Base-by-base conservation (phyloP, 2,888 invertebrate genomes). In the Xestia sexstrigata region DNA sequence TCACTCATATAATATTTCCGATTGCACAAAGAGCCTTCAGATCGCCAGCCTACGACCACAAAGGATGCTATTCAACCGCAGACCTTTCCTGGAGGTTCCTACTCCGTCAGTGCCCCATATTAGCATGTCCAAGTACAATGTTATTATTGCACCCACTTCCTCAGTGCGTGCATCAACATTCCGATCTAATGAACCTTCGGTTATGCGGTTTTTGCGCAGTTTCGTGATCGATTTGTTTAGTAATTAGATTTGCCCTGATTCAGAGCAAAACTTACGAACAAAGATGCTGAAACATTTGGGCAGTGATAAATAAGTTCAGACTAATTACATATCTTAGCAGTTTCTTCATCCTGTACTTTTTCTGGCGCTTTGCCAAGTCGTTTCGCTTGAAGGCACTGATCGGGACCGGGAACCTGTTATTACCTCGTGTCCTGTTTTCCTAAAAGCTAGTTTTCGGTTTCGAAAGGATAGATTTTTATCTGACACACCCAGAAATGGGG, bases 61-160 rank as follows among this genome's bases (percentile, higher is more conserved):
- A 85, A 85, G 83, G 74, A 71, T 73, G 58, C 62, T 26, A 72
- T 77, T 75, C 35, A 58, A 78, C 68, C 76, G 70, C 65, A 60
- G 42, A 49, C 85, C 85, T 70, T 86, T 77, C 73, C 74, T 76
- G 73, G 84, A 75, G 78, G 68, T 67, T 71, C 70, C 65, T 65
- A 69, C 39, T 69, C n/a, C 26, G 83, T 83, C 79, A 83, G n/a
- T 85, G 70, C 78, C 74, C 76, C 78, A 80, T 85, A 85, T 81
- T 78, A 60, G 79, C 72, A 74, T 77, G 76, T 70, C 74, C 76
- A 84, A 77, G 76, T 70, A 79, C 74, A 84, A 77, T 78, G 81
- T 74, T 83, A 81, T 65, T 70, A 76, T 42, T 42, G 70, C 67
- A 58, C 39, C 72, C 52, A 81, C 73, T 85, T 83, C 85, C 85